Evolutionary conservation across 37 sponge, comb jelly and placozoan genomes (phyloP).

Genomic region (Diacarnus erythraeanus): DNA sequence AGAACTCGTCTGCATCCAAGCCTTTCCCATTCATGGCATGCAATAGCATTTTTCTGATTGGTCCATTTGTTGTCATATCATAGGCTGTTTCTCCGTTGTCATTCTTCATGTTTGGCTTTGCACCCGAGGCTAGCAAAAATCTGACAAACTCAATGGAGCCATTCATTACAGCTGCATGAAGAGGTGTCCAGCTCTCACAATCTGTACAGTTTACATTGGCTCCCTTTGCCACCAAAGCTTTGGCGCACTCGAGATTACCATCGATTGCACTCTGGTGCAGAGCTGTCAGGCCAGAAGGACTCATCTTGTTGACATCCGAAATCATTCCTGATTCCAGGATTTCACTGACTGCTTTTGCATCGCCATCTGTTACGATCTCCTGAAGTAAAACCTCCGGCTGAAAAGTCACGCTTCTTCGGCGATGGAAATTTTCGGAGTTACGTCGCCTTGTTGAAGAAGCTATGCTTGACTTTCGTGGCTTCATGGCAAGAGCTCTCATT

Average conservation of each 20-base stretch:
- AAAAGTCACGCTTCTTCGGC: slow-evolving; percentile 68
- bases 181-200: slow-evolving; percentile 76
- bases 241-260: slow-evolving; percentile 81
- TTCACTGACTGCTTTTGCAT: slow-evolving; percentile 57
- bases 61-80: slow-evolving; percentile 55
- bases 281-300: slow-evolving; percentile 84
- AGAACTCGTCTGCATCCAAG: slow-evolving; percentile 49
- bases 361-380: slow-evolving; percentile 67
- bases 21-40: slow-evolving; percentile 65
- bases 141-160: slow-evolving; percentile 62
- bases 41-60: slow-evolving; percentile 71
- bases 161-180: slow-evolving; percentile 76
- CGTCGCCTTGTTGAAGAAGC: slow-evolving; percentile 13
- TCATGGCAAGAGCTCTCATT: slow-evolving; percentile 19
- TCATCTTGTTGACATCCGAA: slow-evolving; percentile 75
- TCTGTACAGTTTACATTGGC: slow-evolving; percentile 78
- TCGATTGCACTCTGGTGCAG: slow-evolving; percentile 86
- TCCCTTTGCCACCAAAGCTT: slow-evolving; percentile 69
- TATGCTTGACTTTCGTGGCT: slow-evolving; percentile 72
- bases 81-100: slow-evolving; percentile 66
- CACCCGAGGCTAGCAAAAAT: slow-evolving; percentile 64
- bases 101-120: slow-evolving; percentile 60
- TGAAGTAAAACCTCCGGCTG: slow-evolving; percentile 82
- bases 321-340: slow-evolving; percentile 47
- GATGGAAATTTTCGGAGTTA: not conserved